phyloP scores from a whole-genome alignment of 2,113 vertebrate genomes.

The Pygoscelis antarcticus region DNA sequence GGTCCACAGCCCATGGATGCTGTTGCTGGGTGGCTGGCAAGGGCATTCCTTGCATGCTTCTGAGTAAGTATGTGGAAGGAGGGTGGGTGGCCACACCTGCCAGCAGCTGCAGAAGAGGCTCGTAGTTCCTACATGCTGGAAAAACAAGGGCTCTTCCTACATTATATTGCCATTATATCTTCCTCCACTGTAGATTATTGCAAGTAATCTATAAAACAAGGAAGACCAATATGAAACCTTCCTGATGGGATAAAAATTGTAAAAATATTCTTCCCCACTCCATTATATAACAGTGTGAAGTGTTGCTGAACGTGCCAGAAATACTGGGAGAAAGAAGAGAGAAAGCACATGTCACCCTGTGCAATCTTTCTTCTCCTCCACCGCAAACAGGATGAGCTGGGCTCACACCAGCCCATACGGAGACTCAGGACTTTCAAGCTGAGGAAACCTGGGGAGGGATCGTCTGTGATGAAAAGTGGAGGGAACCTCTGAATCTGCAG shows the following conservation, averaged over 20 bases:
- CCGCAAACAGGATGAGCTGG: fast-evolving
- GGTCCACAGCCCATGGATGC: fast-evolving
- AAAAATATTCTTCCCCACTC: not conserved
- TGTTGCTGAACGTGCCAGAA: not conserved
- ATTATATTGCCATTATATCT: not conserved
- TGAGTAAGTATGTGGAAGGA: not conserved
- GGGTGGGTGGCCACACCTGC: not conserved
- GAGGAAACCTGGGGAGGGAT: not conserved
- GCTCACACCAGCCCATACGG: not conserved
- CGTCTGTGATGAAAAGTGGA: not conserved
- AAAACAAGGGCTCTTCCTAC: not conserved
- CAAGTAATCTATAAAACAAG: not conserved
- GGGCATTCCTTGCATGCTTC: not conserved
- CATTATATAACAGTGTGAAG: not conserved
- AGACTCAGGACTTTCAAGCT: not conserved
- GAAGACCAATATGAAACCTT: not conserved
- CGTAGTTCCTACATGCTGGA: not conserved
- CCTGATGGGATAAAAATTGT: not conserved
- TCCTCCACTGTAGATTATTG: not conserved
- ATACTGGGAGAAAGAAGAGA: not conserved
- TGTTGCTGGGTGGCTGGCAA: not conserved
- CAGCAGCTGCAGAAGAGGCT: not conserved
- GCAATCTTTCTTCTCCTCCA: not conserved
- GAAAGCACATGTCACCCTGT: not conserved
- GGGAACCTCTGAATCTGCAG: not conserved